Conservation (phyloP, 2,797 vertebrate species). For the Denticeps clupeoides region DNA sequence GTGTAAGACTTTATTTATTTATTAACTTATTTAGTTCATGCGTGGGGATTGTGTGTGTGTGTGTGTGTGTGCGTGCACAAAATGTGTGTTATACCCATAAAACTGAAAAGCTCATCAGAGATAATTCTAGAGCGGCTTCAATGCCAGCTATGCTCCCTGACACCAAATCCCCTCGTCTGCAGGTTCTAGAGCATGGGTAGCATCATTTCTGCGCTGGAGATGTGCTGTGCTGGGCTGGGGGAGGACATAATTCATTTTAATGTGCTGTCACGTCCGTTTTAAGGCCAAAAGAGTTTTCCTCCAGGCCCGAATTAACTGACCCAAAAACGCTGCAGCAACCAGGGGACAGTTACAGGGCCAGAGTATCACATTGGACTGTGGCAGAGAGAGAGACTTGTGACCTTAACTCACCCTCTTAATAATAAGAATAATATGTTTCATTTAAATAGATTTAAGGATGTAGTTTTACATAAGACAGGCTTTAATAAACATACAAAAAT, state of each 20-base stretch:
- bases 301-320: conserved; percentile 49
- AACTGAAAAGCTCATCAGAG: conserved; percentile 53
- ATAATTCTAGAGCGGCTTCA: conserved; percentile 61
- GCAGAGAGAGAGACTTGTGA: not conserved
- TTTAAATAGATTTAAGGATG: no score
- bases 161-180: conserved; percentile 30
- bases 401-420: no score
- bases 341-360: conserved; percentile 25
- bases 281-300: conserved; percentile 47
- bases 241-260: conserved; percentile 66
- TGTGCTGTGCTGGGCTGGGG: conserved; percentile 34
- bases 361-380: conserved; percentile 1
- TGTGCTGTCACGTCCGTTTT: conserved; percentile 67
- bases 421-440: no score
- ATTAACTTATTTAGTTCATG: no score
- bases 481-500: no score
- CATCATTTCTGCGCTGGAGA: conserved; percentile 47
- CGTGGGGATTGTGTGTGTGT: conserved; percentile 18
- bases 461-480: no score
- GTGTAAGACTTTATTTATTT: no score
- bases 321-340: conserved; percentile 55
- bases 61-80: conserved; percentile 6
- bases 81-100: conserved; percentile 32
- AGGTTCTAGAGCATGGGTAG: conserved; percentile 39
- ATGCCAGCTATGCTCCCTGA: conserved; percentile 45